Base-by-base conservation (phyloP, 2,797 vertebrate genomes). In the Gallinago stenura region DNA sequence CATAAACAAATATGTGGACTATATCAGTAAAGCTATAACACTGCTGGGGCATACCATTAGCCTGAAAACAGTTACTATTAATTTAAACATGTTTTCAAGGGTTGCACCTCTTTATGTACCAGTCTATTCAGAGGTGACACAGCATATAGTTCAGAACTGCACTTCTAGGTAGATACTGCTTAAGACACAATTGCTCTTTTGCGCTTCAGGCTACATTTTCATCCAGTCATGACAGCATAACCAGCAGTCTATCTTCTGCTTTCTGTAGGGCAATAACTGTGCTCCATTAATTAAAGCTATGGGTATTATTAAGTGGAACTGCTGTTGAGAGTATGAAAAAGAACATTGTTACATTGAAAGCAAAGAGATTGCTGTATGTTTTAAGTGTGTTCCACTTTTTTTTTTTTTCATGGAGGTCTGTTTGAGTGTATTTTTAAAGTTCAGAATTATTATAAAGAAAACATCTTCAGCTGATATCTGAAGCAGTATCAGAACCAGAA, bases 121-220 rank as follows among this genome's bases (percentile, higher is more conserved):
- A 12, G 26, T 35, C 83, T 84, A 18, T 64, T 81, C 66, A 62
- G 79, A 89, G 64, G 66, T 35, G 66, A 93, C 48, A 79, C 46
- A 78, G 73, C 45, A 9, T 17, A 12, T 11, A 56, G 25, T 35
- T 75, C 65, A 86, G 73, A 79, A 76, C 61, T 82, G 20, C 77
- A 61, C 33, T 76, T 93, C 39, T 56, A 83, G 88, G 89, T 37
- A 90, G 28, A 3, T 73, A 45, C 82, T 94, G 76, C 80, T 76
- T 56, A 89, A 89, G 56, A 73, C 2, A 5, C 80, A 79, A 33
- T 70, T 94, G 51, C 68, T 94, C 26, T 93, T 89, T 33, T 58
- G 61, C 62, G 73, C 87, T 95, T 79, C 51, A 61, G 90, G 85
- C 73, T 77, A 84, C 56, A 24, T 91, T 94, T 94, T 82, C 35